These are phyloP conservation scores for Bostrychus sinensis DNA, from an alignment of 2,113 vertebrate genomes.

Conservation along the genomic window DNA sequence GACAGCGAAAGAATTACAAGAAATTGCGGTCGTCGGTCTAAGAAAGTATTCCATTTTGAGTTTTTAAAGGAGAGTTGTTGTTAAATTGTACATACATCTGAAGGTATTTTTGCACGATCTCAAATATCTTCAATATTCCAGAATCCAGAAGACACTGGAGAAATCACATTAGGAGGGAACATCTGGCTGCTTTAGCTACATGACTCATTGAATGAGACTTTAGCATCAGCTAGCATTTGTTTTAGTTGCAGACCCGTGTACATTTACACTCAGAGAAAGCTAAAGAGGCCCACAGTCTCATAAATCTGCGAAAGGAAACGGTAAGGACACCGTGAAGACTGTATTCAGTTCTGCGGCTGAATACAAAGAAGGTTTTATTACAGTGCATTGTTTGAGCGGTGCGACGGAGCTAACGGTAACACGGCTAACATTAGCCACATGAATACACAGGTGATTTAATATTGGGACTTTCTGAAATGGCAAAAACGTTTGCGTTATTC, in stretches of 20 bases:
- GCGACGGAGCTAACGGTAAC: slow-evolving; percentile 49
- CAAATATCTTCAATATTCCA: no score
- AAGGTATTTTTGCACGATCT: not conserved
- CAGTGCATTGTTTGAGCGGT: slow-evolving; percentile 9
- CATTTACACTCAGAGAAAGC: slow-evolving; percentile 3
- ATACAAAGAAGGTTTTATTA: not conserved
- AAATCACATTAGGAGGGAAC: slow-evolving; percentile 34
- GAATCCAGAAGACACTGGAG: slow-evolving; percentile 29
- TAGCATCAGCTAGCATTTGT: slow-evolving; percentile 59
- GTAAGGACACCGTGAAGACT: slow-evolving; percentile 50
- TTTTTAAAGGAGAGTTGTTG: not conserved
- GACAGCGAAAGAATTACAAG: slow-evolving; percentile 5
- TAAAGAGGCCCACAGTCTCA: slow-evolving; percentile 23
- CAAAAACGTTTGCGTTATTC: not conserved
- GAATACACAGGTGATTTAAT: not conserved
- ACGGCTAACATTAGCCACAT: slow-evolving; percentile 46
- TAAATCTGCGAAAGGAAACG: slow-evolving; percentile 64
- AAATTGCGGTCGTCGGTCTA: not conserved
- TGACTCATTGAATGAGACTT: slow-evolving; percentile 76
- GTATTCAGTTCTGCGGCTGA: not conserved
- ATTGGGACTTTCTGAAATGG: not conserved
- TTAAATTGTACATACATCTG: not conserved
- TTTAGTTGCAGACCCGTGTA: slow-evolving; percentile 33
- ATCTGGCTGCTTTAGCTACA: slow-evolving; percentile 38
- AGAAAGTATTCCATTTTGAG: not conserved